A percentile compares a stretch with the other conserved stretches of the same genome.
Conservation (phyloP, 2,113 vertebrate species). For the Cinclus cinclus region DNA sequence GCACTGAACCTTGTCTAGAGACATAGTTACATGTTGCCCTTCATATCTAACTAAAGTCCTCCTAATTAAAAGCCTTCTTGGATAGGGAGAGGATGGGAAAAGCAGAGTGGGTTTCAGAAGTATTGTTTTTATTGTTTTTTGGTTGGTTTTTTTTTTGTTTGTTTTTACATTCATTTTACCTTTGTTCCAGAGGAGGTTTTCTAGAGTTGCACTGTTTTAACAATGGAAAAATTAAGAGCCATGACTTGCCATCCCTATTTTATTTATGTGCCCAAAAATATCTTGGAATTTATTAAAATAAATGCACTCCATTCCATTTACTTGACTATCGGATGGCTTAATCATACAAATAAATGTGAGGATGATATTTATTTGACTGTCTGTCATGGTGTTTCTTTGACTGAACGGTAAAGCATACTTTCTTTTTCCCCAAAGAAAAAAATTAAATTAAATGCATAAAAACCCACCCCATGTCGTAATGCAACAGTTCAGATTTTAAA, state of each 20-base stretch:
- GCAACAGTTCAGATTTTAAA: constrained; percentile 62
- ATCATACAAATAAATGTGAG: constrained; percentile 49
- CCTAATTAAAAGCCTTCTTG: neutral
- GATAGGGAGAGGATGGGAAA: neutral
- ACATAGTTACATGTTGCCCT: neutral
- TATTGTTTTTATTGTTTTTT: too few relatives aligned
- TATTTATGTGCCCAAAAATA: constrained; percentile 35
- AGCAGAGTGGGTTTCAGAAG: neutral
- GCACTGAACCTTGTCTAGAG: neutral
- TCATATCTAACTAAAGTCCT: neutral
- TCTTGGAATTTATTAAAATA: constrained; percentile 31
- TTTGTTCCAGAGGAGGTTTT: neutral
- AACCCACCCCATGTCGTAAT: constrained; percentile 15
- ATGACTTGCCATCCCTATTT: neutral
- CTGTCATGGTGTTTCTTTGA: constrained; percentile 21
- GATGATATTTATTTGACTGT: constrained; percentile 53
- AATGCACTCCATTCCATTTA: constrained; percentile 33
- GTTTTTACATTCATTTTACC: neutral
- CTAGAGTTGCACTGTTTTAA: neutral
- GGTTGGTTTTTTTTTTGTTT: neutral
- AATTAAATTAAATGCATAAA: constrained; percentile 38
- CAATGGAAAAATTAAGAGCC: neutral
- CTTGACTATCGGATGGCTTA: constrained; percentile 47
- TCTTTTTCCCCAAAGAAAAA: constrained; percentile 33
- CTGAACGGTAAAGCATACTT: neutral